phyloP scores from a whole-genome alignment of 2,888 invertebrate genomes.

The Rhingia rostrata region DNA sequence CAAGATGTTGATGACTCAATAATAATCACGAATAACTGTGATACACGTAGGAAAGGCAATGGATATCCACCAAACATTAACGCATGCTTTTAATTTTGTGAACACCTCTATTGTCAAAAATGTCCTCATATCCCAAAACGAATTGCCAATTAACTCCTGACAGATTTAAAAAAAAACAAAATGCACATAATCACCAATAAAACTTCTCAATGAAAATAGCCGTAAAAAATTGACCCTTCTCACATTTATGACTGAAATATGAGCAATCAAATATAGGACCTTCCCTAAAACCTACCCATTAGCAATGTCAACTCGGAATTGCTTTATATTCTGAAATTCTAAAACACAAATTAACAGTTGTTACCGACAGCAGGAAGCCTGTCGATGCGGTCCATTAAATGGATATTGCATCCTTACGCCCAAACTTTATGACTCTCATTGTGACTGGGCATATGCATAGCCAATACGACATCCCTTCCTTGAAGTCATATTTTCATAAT shows the following conservation, averaged over 20 bases:
- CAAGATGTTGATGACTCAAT: no score
- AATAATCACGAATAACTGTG: no score
- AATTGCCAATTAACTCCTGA: no score
- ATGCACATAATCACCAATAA: slow-evolving; percentile 11
- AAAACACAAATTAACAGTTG: slow-evolving; percentile 29
- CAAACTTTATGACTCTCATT: slow-evolving; percentile 59
- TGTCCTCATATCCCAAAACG: no score
- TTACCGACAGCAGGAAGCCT: slow-evolving; percentile 42
- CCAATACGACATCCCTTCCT: slow-evolving; percentile 10
- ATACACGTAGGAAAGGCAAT: no score
- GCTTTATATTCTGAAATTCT: slow-evolving; percentile 9
- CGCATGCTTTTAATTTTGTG: no score
- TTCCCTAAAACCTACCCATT: background rate
- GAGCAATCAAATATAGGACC: slow-evolving; percentile 21
- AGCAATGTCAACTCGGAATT: slow-evolving; percentile 17
- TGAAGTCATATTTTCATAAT: slow-evolving; percentile 67
- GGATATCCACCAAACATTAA: no score
- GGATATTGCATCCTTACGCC: slow-evolving; percentile 66
- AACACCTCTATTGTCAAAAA: no score
- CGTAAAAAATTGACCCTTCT: background rate
- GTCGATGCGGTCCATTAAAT: slow-evolving; percentile 70
- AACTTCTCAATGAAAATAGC: slow-evolving; percentile 6
- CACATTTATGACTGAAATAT: background rate
- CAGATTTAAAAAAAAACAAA: background rate
- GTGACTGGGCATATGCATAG: background rate